Conservation (phyloP, 2,888 invertebrate species). For the Catocala nupta region DNA sequence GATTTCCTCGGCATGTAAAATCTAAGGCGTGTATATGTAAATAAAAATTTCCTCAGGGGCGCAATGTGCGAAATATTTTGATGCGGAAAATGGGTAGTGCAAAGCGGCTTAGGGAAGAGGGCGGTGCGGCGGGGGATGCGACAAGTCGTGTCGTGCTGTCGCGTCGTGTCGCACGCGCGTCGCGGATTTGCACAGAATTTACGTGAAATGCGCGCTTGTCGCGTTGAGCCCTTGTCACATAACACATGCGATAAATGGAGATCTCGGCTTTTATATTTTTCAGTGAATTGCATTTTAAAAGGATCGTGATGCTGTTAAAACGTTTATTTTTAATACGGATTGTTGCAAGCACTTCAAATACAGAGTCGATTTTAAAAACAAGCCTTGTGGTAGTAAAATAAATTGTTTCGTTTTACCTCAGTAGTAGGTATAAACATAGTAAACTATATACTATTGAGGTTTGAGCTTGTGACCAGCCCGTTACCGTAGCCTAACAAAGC, state of each 20-base stretch:
- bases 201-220: constrained; percentile 27
- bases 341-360: no score
- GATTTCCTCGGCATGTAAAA: constrained; percentile 42
- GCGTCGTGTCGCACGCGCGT: constrained; percentile 36
- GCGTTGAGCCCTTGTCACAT: constrained; percentile 33
- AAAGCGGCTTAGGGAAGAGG: constrained; percentile 45
- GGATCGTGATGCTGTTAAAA: background rate
- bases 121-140: constrained; percentile 9
- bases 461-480: no score
- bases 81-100: constrained; percentile 47
- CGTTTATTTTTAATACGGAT: no score
- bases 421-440: no score
- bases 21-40: constrained; percentile 40
- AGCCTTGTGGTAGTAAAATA: no score
- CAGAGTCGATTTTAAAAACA: no score
- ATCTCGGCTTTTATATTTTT: constrained; percentile 29
- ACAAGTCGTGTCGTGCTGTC: background rate
- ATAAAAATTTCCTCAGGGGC: constrained; percentile 35
- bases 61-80: constrained; percentile 48
- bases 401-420: no score
- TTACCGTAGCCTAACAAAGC: no score
- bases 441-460: no score
- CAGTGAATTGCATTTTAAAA: constrained; percentile 26
- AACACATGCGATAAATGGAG: constrained; percentile 35
- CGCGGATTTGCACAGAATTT: constrained; percentile 41